Conservation (phyloP, 2,113 vertebrate genomes). For the Acinonyx jubatus region DNA sequence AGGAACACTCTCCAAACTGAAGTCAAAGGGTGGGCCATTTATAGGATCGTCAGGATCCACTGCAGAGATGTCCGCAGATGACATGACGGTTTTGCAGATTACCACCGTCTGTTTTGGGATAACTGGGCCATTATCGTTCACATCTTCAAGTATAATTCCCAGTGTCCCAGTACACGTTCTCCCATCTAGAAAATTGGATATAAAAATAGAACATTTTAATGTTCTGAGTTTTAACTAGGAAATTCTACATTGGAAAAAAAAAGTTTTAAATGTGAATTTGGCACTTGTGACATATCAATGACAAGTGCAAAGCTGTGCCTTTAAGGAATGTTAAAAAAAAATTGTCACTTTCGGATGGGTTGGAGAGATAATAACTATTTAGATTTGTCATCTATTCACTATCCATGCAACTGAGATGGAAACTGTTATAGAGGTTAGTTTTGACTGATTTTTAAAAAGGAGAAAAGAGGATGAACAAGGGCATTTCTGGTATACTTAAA, state of each 20-base stretch:
- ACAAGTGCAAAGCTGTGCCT: background rate
- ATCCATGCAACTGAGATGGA: background rate
- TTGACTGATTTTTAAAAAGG: slow-evolving; percentile 30
- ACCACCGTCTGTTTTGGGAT: slow-evolving; percentile 17
- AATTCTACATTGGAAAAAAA: background rate
- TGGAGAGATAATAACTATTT: background rate
- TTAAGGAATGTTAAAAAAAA: background rate
- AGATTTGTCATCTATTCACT: background rate
- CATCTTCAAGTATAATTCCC: slow-evolving; percentile 86
- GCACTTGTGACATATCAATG: background rate
- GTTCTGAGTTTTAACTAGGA: background rate
- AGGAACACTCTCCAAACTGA: slow-evolving; percentile 65
- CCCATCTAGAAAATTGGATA: slow-evolving; percentile 80
- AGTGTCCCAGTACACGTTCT: slow-evolving; percentile 91
- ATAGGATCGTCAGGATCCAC: slow-evolving; percentile 84
- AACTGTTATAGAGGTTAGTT: background rate
- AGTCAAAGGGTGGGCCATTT: slow-evolving; percentile 85
- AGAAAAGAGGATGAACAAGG: background rate
- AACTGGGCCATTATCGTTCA: slow-evolving; percentile 88
- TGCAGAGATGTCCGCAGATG: slow-evolving; percentile 71
- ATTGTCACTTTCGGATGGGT: background rate
- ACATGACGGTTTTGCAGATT: slow-evolving; percentile 86
- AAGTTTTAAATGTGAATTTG: background rate
- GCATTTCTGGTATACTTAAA: background rate
- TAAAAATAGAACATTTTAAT: background rate